Evolutionary conservation across 2,797 vertebrate genomes (phyloP).

Genomic region (Syngnathus acus): DNA sequence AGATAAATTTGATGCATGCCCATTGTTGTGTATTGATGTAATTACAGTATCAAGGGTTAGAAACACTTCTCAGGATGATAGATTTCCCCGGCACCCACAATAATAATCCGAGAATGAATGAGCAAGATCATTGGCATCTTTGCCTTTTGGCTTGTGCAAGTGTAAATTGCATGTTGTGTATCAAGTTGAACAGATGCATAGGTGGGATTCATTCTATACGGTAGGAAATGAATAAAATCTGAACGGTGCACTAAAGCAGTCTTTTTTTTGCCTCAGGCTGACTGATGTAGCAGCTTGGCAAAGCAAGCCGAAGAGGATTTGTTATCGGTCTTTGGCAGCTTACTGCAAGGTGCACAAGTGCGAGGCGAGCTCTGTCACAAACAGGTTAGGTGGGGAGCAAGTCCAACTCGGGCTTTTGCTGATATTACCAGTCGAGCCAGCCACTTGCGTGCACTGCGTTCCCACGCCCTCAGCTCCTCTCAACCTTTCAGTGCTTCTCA

Average conservation of each 20-base stretch:
- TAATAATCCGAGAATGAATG: not conserved
- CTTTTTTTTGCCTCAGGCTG: conserved; percentile 9
- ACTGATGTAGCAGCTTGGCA: conserved; percentile 15
- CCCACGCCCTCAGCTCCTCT: conserved; percentile 11
- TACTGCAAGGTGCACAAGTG: conserved; percentile 32
- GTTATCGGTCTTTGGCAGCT: conserved; percentile 24
- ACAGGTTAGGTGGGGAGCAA: conserved; percentile 34
- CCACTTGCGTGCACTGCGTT: conserved; percentile 2
- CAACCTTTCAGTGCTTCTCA: not conserved
- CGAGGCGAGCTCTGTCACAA: conserved; percentile 30
- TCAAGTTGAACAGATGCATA: not conserved
- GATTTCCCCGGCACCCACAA: too few relatives aligned
- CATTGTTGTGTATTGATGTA: not conserved
- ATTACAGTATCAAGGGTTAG: not conserved
- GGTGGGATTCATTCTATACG: not conserved
- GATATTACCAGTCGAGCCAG: conserved; percentile 24
- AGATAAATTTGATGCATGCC: too few relatives aligned
- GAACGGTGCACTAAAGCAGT: conserved; percentile 8
- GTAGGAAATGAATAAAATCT: not conserved
- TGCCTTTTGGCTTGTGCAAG: not conserved
- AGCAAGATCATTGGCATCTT: not conserved
- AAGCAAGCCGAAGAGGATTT: conserved; percentile 25
- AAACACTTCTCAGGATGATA: not conserved
- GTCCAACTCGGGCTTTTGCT: conserved; percentile 16
- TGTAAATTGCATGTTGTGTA: not conserved